These are phyloP conservation scores for Amblyopsis hoosieri DNA, from an alignment of 2,797 vertebrate genomes.

Conservation along the genomic window DNA sequence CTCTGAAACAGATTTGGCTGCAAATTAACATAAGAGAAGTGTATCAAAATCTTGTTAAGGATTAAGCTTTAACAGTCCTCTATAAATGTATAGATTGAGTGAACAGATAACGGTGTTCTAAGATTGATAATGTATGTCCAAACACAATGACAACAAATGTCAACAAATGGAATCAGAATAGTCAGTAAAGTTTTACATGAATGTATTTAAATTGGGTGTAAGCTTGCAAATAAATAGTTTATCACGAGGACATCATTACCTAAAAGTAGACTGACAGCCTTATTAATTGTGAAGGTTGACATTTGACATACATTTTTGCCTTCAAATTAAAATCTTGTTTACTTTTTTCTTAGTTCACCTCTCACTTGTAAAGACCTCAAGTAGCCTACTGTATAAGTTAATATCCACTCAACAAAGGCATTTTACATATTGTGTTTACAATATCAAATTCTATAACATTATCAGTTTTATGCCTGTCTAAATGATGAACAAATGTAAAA, in stretches of 20 bases:
- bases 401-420: conserved; percentile 31
- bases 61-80: conserved; percentile 8
- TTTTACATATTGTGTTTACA: conserved; percentile 69
- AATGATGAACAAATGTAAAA: conserved; percentile 67
- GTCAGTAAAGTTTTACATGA: conserved; percentile 41
- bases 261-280: conserved; percentile 32
- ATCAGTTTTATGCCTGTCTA: conserved; percentile 62
- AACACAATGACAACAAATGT: not conserved
- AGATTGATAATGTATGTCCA: not conserved
- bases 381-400: conserved; percentile 21
- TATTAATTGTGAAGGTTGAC: conserved; percentile 34
- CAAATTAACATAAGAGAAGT: not conserved
- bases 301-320: conserved; percentile 26
- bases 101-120: too few relatives aligned
- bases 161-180: too few relatives aligned
- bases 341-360: conserved; percentile 26
- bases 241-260: conserved; percentile 15
- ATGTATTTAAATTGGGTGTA: conserved; percentile 53
- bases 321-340: conserved; percentile 25
- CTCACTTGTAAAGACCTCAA: conserved; percentile 13
- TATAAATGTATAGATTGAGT: not conserved
- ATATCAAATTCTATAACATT: conserved; percentile 74
- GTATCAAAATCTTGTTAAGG: not conserved
- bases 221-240: conserved; percentile 15
- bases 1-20: too few relatives aligned